Percentiles rank a stretch among this genome's conserved stretches.
phyloP scores from a whole-genome alignment of 2,888 invertebrate species.

The Eulithis testata region DNA sequence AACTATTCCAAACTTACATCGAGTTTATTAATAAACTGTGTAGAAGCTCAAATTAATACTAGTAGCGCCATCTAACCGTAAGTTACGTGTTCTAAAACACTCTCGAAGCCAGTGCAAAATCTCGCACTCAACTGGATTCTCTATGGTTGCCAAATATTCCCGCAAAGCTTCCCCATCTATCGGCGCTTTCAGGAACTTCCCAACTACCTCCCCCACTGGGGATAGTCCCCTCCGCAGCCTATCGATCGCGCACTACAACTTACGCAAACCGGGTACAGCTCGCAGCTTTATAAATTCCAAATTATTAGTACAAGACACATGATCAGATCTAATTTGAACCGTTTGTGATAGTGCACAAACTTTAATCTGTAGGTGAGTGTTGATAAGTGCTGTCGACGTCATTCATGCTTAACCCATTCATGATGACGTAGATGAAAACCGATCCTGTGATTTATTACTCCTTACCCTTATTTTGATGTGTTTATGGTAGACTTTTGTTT shows the following conservation, averaged over 20 bases:
- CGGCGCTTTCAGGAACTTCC: constrained; percentile 61
- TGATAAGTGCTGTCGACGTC: constrained; percentile 34
- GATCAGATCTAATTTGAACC: constrained; percentile 61
- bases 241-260: constrained; percentile 76
- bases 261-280: constrained; percentile 69
- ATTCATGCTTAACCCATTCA: constrained; percentile 61
- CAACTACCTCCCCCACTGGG: constrained; percentile 42
- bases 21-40: too few species aligned
- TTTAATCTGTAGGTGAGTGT: constrained; percentile 58
- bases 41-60: constrained; percentile 2
- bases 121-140: constrained; percentile 36
- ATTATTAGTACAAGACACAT: constrained; percentile 54
- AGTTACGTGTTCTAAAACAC: constrained; percentile 8
- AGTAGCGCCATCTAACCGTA: constrained; percentile 37
- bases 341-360: constrained; percentile 41
- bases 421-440: constrained; percentile 63
- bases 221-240: constrained; percentile 50
- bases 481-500: constrained; percentile 41
- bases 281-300: constrained; percentile 58
- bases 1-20: too few species aligned
- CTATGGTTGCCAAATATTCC: constrained; percentile 38
- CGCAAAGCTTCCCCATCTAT: constrained; percentile 67
- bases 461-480: constrained; percentile 47
- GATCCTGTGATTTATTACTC: constrained; percentile 52
- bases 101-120: constrained; percentile 15